phyloP scores from a whole-genome alignment of 2,888 invertebrate genomes.

The Agonopterix subpropinquella region DNA sequence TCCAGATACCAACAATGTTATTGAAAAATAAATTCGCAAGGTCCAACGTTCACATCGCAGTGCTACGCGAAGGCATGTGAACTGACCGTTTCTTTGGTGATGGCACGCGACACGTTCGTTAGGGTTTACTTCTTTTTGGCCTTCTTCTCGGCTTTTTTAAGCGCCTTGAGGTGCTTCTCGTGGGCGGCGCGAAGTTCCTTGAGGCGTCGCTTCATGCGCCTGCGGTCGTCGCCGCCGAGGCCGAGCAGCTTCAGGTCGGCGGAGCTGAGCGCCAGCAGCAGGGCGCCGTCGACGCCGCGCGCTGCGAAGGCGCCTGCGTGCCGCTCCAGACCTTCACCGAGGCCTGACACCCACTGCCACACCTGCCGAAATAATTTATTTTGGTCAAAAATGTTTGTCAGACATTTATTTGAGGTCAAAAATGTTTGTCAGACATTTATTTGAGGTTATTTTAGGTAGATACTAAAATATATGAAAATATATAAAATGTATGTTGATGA shows the following conservation, averaged over 20 bases:
- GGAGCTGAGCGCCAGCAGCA: constrained; percentile 91
- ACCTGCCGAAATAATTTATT: constrained; percentile 73
- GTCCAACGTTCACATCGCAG: too few species aligned
- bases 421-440: too few species aligned
- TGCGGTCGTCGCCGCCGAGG: constrained; percentile 86
- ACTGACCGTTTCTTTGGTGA: constrained; percentile 39
- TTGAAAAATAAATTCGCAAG: not conserved
- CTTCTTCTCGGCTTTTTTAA: constrained; percentile 90
- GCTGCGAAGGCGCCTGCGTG: constrained; percentile 92
- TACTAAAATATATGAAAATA: too few species aligned
- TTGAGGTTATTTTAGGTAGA: too few species aligned
- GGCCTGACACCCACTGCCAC: constrained; percentile 90
- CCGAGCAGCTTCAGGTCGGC: constrained; percentile 93
- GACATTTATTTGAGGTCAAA: too few species aligned
- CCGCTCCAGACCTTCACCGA: constrained; percentile 91
- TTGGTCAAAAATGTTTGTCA: too few species aligned
- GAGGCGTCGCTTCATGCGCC: constrained; percentile 86
- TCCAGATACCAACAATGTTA: not conserved
- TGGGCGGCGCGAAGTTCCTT: constrained; percentile 88
- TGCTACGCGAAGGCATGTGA: constrained; percentile 16
- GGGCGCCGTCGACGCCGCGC: constrained; percentile 91
- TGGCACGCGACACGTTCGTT: constrained; percentile 11
- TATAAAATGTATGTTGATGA: too few species aligned
- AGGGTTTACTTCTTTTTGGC: constrained; percentile 79
- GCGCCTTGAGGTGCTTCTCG: constrained; percentile 91